Evolutionary conservation across 2,797 vertebrate genomes (phyloP).

Genomic region (Xiphorhynchus erythropygius): DNA sequence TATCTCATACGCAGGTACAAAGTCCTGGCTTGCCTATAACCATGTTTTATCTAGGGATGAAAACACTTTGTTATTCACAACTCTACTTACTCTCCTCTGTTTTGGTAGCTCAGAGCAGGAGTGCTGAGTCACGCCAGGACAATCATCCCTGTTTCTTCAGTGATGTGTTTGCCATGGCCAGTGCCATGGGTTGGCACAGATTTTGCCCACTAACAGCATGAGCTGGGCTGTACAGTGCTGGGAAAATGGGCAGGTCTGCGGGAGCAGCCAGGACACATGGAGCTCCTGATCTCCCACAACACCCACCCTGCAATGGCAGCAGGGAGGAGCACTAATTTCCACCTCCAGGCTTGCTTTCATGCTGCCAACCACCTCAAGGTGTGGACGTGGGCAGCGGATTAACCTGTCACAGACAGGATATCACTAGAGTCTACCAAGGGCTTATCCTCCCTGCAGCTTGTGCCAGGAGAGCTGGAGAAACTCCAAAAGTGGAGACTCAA

Average conservation of each 20-base stretch:
- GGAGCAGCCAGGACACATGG: rapidly evolving
- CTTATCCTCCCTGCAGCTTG: not conserved
- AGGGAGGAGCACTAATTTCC: not conserved
- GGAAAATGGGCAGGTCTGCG: not conserved
- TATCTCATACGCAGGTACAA: rapidly evolving
- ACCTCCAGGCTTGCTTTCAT: not conserved
- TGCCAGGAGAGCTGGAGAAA: not conserved
- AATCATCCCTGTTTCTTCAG: not conserved
- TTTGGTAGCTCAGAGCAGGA: not conserved
- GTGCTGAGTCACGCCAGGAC: not conserved
- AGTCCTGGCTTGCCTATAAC: not conserved
- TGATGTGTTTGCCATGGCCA: rapidly evolving
- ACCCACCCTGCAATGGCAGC: not conserved
- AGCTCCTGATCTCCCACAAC: rapidly evolving
- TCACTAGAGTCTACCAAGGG: not conserved
- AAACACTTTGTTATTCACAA: not conserved
- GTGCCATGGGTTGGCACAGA: not conserved
- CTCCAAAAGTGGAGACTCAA: not conserved
- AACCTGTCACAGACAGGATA: not conserved
- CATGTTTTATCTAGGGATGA: not conserved
- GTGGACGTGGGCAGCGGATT: not conserved
- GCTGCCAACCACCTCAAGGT: rapidly evolving
- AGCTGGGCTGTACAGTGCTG: not conserved
- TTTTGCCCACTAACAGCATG: rapidly evolving
- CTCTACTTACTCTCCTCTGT: not conserved